A percentile compares a stretch with the other conserved stretches of the same genome.
phyloP scores from a whole-genome alignment of 1,140 invertebrate species.

The Thaumatotibia leucotreta region DNA sequence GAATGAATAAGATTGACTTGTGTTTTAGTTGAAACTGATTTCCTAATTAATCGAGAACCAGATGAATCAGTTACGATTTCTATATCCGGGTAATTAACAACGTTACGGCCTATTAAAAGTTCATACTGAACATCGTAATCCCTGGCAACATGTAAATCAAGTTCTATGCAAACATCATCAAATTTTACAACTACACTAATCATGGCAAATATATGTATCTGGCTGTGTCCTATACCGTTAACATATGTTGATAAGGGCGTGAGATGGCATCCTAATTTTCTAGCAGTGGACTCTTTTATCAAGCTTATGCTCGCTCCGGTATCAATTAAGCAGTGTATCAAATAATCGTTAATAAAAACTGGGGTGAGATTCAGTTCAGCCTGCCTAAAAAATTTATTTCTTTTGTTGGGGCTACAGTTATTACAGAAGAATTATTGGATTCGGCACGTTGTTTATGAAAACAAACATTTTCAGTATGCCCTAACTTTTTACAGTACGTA shows the following conservation, averaged over 20 bases:
- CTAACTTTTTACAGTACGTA: conserved; percentile 1
- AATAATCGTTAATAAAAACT: not conserved
- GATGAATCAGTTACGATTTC: not conserved
- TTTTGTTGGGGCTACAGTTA: not conserved
- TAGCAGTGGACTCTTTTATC: conserved; percentile 7
- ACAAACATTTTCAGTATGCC: not conserved
- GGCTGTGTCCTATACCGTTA: not conserved
- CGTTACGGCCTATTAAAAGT: conserved; percentile 1
- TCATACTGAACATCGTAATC: not conserved
- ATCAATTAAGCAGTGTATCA: not conserved
- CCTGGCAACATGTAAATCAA: not conserved
- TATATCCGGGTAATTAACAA: not conserved
- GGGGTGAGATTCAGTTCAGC: not conserved
- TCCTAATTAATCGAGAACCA: not conserved
- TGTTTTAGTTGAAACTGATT: not conserved
- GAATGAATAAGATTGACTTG: not conserved
- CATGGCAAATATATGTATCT: not conserved
- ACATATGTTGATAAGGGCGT: not conserved
- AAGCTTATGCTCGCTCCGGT: not conserved
- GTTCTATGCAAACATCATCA: not conserved
- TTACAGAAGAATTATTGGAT: not conserved
- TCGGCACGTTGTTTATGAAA: not conserved
- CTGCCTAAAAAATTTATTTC: conserved; percentile 14
- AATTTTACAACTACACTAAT: conserved; percentile 1
- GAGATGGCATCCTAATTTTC: not conserved